Evolutionary conservation across 2,113 vertebrate genomes (phyloP).

Genomic region (Nansenia antarctica): DNA sequence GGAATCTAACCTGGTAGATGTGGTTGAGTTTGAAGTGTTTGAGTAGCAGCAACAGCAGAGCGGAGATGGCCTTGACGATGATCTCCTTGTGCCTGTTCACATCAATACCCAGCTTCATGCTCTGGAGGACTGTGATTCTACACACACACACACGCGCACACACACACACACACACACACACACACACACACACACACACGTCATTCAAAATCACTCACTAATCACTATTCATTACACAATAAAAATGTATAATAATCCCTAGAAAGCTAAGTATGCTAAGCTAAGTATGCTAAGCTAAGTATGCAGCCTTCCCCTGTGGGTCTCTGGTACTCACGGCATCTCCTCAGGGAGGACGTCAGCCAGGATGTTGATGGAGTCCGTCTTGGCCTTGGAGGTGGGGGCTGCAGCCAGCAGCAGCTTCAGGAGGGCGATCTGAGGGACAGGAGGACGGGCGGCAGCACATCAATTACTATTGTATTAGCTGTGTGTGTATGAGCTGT

Average conservation of each 20-base stretch:
- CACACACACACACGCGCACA: slow-evolving; percentile 14
- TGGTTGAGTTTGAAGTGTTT: slow-evolving; percentile 97
- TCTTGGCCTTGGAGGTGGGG: slow-evolving; percentile 98
- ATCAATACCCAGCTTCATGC: slow-evolving; percentile 96
- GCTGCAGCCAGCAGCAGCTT: slow-evolving; percentile 95
- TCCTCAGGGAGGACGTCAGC: slow-evolving; percentile 95
- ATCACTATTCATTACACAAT: no score
- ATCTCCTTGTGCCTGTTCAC: slow-evolving; percentile 98
- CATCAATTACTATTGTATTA: no score
- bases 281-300: no score
- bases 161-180: slow-evolving; percentile 21
- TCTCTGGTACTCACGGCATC: slow-evolving; percentile 88
- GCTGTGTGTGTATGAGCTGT: no score
- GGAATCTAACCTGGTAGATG: slow-evolving; percentile 88
- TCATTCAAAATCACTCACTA: not conserved
- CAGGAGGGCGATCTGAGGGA: slow-evolving; percentile 89
- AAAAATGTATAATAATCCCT: no score
- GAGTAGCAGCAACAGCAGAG: slow-evolving; percentile 88
- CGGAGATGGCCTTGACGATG: slow-evolving; percentile 94
- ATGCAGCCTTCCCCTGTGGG: no score
- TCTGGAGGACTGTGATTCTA: slow-evolving; percentile 95
- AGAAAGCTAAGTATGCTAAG: no score
- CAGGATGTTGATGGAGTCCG: slow-evolving; percentile 96
- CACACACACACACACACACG: slow-evolving; percentile 15
- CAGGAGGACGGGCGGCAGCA: no score